phyloP scores from a whole-genome alignment of 2,888 invertebrate genomes.

The Branchellion lobata region DNA sequence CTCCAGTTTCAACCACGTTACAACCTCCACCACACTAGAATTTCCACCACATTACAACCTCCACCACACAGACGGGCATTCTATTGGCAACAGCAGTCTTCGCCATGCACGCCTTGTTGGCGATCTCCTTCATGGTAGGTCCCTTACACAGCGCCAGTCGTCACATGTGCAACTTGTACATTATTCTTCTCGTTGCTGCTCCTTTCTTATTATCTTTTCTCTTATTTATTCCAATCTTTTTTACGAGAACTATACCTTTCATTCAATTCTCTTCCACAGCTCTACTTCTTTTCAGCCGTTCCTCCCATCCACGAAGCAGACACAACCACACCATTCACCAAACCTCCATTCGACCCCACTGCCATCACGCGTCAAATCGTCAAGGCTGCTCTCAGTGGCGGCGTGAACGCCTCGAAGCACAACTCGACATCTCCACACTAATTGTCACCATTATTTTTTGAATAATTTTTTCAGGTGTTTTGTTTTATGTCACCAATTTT shows the following conservation, averaged over 20 bases:
- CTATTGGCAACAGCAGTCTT: slow-evolving; percentile 71
- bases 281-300: slow-evolving; percentile 32
- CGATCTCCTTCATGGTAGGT: slow-evolving; percentile 77
- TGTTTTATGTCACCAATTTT: no score
- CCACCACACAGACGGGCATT: slow-evolving; percentile 66
- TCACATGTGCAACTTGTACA: no score
- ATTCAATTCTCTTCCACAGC: neutral
- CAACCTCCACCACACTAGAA: no score
- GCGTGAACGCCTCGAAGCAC: no score
- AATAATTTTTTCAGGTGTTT: no score
- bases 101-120: slow-evolving; percentile 77
- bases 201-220: neutral
- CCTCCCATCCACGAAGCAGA: neutral
- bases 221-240: neutral
- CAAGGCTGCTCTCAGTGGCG: no score
- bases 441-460: no score
- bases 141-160: no score
- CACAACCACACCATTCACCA: neutral
- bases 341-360: no score
- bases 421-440: no score
- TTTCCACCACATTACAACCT: neutral
- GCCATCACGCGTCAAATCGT: no score
- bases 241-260: neutral
- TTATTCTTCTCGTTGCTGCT: neutral
- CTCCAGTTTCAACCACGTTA: no score